Evolutionary conservation across 2,888 invertebrate genomes (phyloP), one percentile per base, ranked within the genome.

Genomic region (Microplitis deprimator): DNA sequence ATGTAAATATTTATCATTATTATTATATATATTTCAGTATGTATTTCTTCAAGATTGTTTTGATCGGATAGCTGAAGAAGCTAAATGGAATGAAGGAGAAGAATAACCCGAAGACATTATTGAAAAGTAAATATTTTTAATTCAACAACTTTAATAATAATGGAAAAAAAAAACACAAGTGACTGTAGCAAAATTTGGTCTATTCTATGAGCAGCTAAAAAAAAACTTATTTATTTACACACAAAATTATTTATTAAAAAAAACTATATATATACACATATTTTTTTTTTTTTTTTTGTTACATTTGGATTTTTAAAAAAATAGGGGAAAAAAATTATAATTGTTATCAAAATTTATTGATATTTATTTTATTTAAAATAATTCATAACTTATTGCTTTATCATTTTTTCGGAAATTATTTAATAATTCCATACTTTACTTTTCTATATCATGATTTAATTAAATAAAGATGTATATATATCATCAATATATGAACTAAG

Each of bases 21-120:
- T 50, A 10, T 38, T 17, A 29, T 64, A 20, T 6, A 60, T 71
- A 17, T 84, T 83, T 40, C 92, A 97, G 97, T 96, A 95, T 87
- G 94, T 95, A 87, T 97, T 94, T 92, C 93, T 97, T 88, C 94
- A 95, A 90, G 98, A 98, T 90, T 98, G 98, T 90, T 97, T 98
- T 92, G 97, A 98, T 90, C 93, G 97, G 92, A 96, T 98, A 92
- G 95, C 96, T 89, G 97, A 97, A 89, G 98, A 98, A 90, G 93
- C 94, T 83, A 95, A 94, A 90, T 96, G 96, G 96, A 93, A 94
- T 77, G 96, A 96, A 89, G 94, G 94, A 68, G 95, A 95, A 71
- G 96, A 96, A 90, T 95, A 95, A 92, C 91, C 81, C 77, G 65
- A 29, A 8, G 8, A 41, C 5, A 8, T 38, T 6, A 20, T 60